Evolutionary conservation across 2,113 vertebrate species (phyloP).

Genomic region (Leptobrachium leishanense): DNA sequence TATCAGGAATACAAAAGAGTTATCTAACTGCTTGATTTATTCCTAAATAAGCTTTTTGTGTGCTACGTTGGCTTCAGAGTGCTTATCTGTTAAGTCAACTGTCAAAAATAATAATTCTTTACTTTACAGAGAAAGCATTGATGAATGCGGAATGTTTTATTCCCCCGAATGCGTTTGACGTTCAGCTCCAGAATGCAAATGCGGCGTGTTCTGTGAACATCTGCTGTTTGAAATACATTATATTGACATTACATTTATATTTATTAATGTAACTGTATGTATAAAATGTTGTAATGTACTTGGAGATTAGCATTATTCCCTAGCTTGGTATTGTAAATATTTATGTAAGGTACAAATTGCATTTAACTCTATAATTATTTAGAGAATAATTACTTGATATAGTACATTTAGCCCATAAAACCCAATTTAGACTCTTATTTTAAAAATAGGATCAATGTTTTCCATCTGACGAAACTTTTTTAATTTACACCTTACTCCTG

Average conservation of each 20-base stretch:
- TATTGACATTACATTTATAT: not conserved
- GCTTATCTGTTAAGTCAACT: slow-evolving; percentile 24
- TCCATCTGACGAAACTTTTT: too few species aligned
- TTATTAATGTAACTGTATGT: not conserved
- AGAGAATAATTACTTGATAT: too few species aligned
- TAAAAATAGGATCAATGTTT: too few species aligned
- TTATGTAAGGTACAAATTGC: too few species aligned
- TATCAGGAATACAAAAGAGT: slow-evolving; percentile 18
- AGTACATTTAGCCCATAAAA: too few species aligned
- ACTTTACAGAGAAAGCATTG: slow-evolving; percentile 4
- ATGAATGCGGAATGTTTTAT: slow-evolving; percentile 21
- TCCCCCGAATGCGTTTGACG: slow-evolving; percentile 6
- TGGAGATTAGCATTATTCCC: too few species aligned
- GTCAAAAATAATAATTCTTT: slow-evolving; percentile 35
- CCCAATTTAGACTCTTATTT: too few species aligned
- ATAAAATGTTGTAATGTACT: too few species aligned
- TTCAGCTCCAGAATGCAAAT: not conserved
- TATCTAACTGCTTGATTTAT: slow-evolving; percentile 31
- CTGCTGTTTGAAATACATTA: slow-evolving; percentile 2
- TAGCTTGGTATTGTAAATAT: too few species aligned
- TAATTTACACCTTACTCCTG: too few species aligned
- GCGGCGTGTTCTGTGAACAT: not conserved
- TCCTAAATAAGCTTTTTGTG: slow-evolving; percentile 11
- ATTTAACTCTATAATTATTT: too few species aligned
- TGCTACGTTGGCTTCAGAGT: slow-evolving; percentile 23